These are phyloP conservation scores for Rana temporaria DNA, from an alignment of 2,113 vertebrate species.

Conservation along the genomic window DNA sequence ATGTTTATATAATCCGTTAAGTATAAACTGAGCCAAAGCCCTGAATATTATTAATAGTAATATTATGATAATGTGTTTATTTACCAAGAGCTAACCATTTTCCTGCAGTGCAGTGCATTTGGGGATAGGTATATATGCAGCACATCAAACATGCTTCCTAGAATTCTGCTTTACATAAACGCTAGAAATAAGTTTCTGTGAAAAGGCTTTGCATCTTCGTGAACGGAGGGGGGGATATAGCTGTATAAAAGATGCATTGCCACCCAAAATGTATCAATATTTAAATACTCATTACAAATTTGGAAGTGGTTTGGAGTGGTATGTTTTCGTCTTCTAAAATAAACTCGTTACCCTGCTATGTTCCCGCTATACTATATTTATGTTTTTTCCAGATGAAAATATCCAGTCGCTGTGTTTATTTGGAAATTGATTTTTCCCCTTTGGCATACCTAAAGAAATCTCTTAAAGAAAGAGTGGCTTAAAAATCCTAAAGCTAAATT, in stretches of 20 bases:
- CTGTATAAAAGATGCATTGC: constrained; percentile 31
- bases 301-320: constrained; percentile 36
- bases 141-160: neutral
- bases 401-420: constrained; percentile 33
- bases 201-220: constrained; percentile 6
- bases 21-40: neutral
- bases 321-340: constrained; percentile 40
- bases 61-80: neutral
- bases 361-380: constrained; percentile 37
- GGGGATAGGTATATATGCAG: constrained; percentile 2
- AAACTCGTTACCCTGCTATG: constrained; percentile 34
- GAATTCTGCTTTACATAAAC: constrained; percentile 24
- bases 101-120: neutral
- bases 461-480: constrained; percentile 1
- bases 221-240: neutral
- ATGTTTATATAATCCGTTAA: neutral
- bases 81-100: neutral
- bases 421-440: neutral
- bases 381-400: constrained; percentile 48
- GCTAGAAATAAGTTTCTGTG: constrained; percentile 19
- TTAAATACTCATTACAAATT: constrained; percentile 38
- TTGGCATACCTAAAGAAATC: neutral
- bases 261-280: constrained; percentile 48
- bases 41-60: neutral
- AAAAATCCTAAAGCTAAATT: neutral